phyloP scores from a whole-genome alignment of 92 coral and sea anemone genomes.

The Palythoa grandis region DNA sequence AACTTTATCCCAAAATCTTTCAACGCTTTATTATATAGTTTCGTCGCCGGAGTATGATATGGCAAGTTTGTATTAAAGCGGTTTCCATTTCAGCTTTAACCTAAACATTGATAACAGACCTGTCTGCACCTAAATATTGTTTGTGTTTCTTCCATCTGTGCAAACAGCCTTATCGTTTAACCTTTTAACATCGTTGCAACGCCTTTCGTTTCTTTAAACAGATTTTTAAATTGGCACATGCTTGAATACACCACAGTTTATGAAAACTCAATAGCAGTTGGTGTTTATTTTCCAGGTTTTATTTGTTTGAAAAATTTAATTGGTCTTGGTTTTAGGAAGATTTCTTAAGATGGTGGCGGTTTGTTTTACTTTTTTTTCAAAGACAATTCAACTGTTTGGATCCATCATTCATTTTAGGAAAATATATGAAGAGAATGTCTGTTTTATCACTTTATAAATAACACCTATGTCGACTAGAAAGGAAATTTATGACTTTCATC shows the following conservation, averaged over 20 bases:
- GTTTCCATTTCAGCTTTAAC: slow-evolving; percentile 34
- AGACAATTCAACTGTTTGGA: not conserved
- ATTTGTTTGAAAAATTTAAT: slow-evolving; percentile 6
- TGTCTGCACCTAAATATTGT: slow-evolving; percentile 41
- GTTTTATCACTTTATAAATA: slow-evolving; percentile 34
- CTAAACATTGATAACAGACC: slow-evolving; percentile 42
- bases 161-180: slow-evolving; percentile 38
- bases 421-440: not conserved
- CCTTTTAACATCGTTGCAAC: slow-evolving; percentile 17
- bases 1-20: slow-evolving; percentile 6
- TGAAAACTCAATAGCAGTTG: not conserved
- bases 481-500: slow-evolving; percentile 12
- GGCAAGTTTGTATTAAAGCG: not conserved
- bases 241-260: slow-evolving; percentile 3
- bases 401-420: not conserved
- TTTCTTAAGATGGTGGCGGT: not conserved
- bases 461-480: slow-evolving; percentile 22
- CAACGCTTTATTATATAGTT: slow-evolving; percentile 36
- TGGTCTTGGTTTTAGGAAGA: not conserved
- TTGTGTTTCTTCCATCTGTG: slow-evolving; percentile 39
- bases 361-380: not conserved
- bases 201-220: slow-evolving; percentile 17
- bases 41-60: slow-evolving; percentile 1
- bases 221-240: not conserved
- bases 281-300: not conserved